These are phyloP conservation scores for Drosophila watanabei DNA, from an alignment of 1,140 invertebrate genomes.

Conservation along the genomic window DNA sequence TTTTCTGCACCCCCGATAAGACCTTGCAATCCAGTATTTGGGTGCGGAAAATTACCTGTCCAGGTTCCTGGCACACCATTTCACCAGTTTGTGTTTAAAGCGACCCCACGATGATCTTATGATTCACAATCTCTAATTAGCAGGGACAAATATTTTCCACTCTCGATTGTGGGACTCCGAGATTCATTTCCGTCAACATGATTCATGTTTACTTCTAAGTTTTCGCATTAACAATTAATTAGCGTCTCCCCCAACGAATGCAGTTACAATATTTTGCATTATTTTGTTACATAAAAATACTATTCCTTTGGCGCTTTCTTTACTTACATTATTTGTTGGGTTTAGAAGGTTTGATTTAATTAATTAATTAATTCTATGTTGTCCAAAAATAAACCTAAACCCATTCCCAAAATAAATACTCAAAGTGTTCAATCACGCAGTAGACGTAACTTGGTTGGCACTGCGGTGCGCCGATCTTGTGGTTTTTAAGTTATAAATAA, in stretches of 20 bases:
- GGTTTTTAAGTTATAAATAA: slow-evolving; percentile 3
- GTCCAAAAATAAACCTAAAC: not conserved
- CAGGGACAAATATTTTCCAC: slow-evolving; percentile 47
- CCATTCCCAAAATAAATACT: slow-evolving; percentile 18
- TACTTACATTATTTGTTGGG: not conserved
- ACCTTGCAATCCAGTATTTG: slow-evolving; percentile 8
- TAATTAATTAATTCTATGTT: not conserved
- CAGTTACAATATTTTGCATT: not conserved
- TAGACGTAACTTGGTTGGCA: not conserved
- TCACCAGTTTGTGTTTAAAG: slow-evolving; percentile 12
- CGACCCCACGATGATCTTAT: slow-evolving; percentile 15
- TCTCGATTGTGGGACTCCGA: slow-evolving; percentile 6
- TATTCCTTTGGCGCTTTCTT: too few relatives aligned
- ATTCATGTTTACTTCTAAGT: slow-evolving; percentile 46
- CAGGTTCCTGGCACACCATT: slow-evolving; percentile 31
- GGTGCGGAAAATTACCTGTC: slow-evolving; percentile 13
- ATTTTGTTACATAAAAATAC: not conserved
- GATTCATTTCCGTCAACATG: slow-evolving; percentile 47
- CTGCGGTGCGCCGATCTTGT: slow-evolving; percentile 1
- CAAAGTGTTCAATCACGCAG: slow-evolving; percentile 28
- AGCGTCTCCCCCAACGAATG: slow-evolving; percentile 15
- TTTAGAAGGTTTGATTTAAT: not conserved
- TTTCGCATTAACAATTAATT: slow-evolving; percentile 32
- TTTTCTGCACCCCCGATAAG: slow-evolving; percentile 13
- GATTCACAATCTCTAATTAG: slow-evolving; percentile 41